Evolutionary conservation across 2,888 invertebrate genomes (phyloP).

Genomic region (Caenorhabditis plicata): DNA sequence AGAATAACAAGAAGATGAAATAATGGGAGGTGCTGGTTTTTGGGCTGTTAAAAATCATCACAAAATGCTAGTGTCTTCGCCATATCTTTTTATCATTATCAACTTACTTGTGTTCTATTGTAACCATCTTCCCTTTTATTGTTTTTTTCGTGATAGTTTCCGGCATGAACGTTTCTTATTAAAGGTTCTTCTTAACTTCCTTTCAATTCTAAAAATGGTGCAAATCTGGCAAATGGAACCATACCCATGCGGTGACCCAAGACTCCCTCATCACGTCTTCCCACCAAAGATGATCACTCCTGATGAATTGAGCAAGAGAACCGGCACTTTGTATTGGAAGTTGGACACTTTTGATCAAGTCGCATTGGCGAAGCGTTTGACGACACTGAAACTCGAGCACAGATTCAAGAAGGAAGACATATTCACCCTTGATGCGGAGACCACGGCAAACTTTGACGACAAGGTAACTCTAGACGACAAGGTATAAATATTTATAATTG

Average conservation of each 20-base stretch:
- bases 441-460: slow-evolving; percentile 60
- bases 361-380: slow-evolving; percentile 54
- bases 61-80: too few species aligned
- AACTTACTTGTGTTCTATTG: too few species aligned
- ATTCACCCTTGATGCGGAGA: slow-evolving; percentile 60
- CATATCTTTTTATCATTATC: too few species aligned
- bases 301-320: slow-evolving; percentile 74
- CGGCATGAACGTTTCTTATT: too few species aligned
- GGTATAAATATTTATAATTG: not conserved
- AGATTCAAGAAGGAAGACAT: slow-evolving; percentile 62
- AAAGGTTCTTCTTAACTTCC: too few species aligned
- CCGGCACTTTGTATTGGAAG: slow-evolving; percentile 85
- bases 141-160: too few species aligned
- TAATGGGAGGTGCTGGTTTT: too few species aligned
- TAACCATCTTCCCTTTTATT: too few species aligned
- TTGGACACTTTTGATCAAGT: slow-evolving; percentile 58
- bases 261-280: slow-evolving; percentile 79
- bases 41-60: too few species aligned
- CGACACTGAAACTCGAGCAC: slow-evolving; percentile 59
- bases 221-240: slow-evolving; percentile 85
- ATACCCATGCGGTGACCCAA: slow-evolving; percentile 75
- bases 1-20: too few species aligned
- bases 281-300: slow-evolving; percentile 78
- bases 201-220: slow-evolving; percentile 79
- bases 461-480: slow-evolving; percentile 34